Evolutionary conservation across 2,888 invertebrate species (phyloP), one percentile per base, ranked within the genome.

Genomic region (Romanomermis culicivorax): DNA sequence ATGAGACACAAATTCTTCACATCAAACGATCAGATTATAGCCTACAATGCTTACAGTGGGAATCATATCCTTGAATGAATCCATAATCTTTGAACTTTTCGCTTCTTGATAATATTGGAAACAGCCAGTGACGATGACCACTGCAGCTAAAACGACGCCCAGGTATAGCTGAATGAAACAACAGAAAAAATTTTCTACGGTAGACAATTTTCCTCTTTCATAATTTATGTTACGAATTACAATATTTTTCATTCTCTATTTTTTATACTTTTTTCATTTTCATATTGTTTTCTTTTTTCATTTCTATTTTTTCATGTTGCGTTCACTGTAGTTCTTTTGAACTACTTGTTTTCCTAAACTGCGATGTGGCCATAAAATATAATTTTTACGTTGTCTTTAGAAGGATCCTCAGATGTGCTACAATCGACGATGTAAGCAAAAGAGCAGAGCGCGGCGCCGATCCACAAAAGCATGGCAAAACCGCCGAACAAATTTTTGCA

Each of bases 401-500:
- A 81, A 61, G 89, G 86, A 72, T 89, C 87, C 74, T 91, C 89
- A 69, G 85, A 84, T 70, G 88, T 87, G 76, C 82, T 80, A 66
- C 85, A 85, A 76, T 80, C 81, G 76, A 89, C 88, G 72, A 83
- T 82, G 74, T 89, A 91, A 72, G 91, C 91, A 74, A 91, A 81
- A 76, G 89, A 91, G 78, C 91, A 93, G 66, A 93, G 81, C 71
- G 88, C 81, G 72, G 89, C 85, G 73, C 91, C 89, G 76, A 88
- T 85, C 91, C 91, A 93, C 70, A 93, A 76, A 70, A 93, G 78
- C 74, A 80, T 65, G 1, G 85, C 86, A 74, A 93, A 93, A 68
- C 93, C 93, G 23, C 29, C 91, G 75, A 93, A 93, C 68, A 93
- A 78, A 77, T 93, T 89, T 79, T 91, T 89, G 78, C 89, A 88